Base-by-base conservation (phyloP, 2,113 vertebrate genomes). In the Dolichallabes microphthalmus region DNA sequence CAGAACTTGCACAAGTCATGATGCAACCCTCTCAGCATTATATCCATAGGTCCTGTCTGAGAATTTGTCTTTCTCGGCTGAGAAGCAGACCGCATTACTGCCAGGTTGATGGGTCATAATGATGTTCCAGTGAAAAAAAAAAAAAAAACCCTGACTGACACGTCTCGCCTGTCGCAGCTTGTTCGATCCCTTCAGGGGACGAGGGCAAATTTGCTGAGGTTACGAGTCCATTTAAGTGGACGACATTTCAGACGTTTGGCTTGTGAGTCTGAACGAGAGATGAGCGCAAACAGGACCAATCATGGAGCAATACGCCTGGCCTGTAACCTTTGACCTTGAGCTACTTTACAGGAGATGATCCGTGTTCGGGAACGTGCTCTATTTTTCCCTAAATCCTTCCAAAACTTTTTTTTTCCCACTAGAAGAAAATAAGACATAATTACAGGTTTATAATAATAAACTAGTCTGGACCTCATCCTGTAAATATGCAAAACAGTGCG, bases 81-180 rank as follows among this genome's bases (percentile, higher is more conserved):
- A 45, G 14, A 45, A 71, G 22, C 69, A 30, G 52, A 19, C 74
- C 32, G 52, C 27, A n/a, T 30, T 11, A 30, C 55, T 60, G 76
- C 53, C 76, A 78, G 27, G 27, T 58, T 60, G 76, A 78, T 22
- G 76, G 76, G 27, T 35, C 27, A 5, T 78, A 78, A 78, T 78
- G 19, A 78, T 35, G 76, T 35, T 55, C 27, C 19, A 2, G 1
- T 17, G 30, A 55, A 27, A 76, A 76, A 76, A 53, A 55, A 27
- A 76, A 76, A 76, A 53, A 53, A 27, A 55, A 20, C 1, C 73
- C 50, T 30, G 75, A 57, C 2, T 57, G 75, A 77, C 52, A 75
- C 15, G 30, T 78, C 55, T 58, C 10, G 10, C 12, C 74, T 3
- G 15, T 19, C 7, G 19, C 45, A 25, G 25, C 14, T 76, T 22